These are phyloP conservation scores for Baronia brevicornis DNA, from an alignment of 2,888 invertebrate species.

Conservation along the genomic window DNA sequence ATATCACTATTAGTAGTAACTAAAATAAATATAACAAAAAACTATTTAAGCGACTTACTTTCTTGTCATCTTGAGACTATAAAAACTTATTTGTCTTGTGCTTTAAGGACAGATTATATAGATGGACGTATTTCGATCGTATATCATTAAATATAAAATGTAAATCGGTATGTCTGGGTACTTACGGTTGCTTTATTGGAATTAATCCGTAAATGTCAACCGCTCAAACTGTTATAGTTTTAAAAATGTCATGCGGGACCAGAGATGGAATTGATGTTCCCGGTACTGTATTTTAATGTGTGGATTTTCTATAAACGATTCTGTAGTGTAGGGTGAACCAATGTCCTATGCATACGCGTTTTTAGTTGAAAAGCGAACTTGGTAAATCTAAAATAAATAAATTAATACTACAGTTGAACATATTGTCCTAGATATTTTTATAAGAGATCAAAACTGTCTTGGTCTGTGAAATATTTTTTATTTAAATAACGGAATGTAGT, in stretches of 20 bases:
- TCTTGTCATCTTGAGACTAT: too few relatives aligned
- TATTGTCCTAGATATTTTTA: too few relatives aligned
- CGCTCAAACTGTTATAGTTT: conserved; percentile 24
- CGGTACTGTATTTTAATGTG: conserved; percentile 6
- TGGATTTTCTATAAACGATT: conserved; percentile 1
- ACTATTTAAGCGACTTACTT: too few relatives aligned
- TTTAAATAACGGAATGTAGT: too few relatives aligned
- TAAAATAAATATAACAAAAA: too few relatives aligned
- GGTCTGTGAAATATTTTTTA: too few relatives aligned
- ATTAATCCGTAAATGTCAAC: conserved; percentile 30
- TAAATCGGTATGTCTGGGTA: conserved; percentile 7
- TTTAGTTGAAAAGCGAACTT: too few relatives aligned
- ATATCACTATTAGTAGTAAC: too few relatives aligned
- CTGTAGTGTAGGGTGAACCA: conserved; percentile 7
- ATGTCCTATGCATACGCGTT: conserved; percentile 12
- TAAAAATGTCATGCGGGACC: conserved; percentile 23
- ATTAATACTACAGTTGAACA: too few relatives aligned
- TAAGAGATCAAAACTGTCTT: too few relatives aligned
- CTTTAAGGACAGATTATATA: conserved; percentile 5
- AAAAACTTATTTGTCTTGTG: conserved; percentile 4
- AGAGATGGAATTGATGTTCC: conserved; percentile 7
- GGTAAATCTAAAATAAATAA: too few relatives aligned
- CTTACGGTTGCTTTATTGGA: conserved; percentile 8
- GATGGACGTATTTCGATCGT: conserved; percentile 1
- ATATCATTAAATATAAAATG: conserved; percentile 10